A percentile compares a stretch with the other conserved stretches of the same genome.
phyloP scores from a whole-genome alignment of 2,113 vertebrate species.

The Python bivittatus region DNA sequence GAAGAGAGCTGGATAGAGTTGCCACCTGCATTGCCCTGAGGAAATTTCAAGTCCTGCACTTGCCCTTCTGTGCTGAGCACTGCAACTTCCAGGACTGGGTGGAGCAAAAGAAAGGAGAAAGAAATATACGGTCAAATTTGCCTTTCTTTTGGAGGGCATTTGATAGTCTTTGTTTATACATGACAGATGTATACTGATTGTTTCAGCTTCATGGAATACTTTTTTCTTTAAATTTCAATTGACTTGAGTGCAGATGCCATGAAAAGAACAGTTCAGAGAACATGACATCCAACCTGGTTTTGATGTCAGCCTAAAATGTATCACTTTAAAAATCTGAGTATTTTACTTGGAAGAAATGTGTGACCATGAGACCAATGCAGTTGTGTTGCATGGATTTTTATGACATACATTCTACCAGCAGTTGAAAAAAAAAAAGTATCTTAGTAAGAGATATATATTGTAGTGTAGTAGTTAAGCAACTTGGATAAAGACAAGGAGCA shows the following conservation, averaged over 20 bases:
- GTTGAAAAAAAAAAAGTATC: constrained; percentile 22
- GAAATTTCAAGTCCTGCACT: constrained; percentile 97
- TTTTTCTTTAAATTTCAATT: constrained; percentile 36
- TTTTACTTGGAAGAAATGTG: neutral
- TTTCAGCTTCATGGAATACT: constrained; percentile 32
- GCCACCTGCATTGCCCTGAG: constrained; percentile 88
- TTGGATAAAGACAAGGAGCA: neutral
- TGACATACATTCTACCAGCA: neutral
- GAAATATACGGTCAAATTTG: constrained; percentile 3
- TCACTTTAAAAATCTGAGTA: constrained; percentile 12
- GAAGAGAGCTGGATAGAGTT: constrained; percentile 96
- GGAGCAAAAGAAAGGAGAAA: constrained; percentile 40
- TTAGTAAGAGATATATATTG: neutral
- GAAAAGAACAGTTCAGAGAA: constrained; percentile 40
- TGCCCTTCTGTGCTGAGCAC: constrained; percentile 97
- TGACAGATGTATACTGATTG: constrained; percentile 14
- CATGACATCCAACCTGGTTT: constrained; percentile 35
- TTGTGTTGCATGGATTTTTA: constrained; percentile 4
- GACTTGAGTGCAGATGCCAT: neutral
- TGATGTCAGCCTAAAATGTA: constrained; percentile 36
- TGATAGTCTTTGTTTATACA: constrained; percentile 5
- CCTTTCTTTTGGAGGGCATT: constrained; percentile 10
- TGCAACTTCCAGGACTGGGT: constrained; percentile 92
- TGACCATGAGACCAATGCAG: neutral
- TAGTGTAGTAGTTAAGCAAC: neutral